These are phyloP conservation scores for Strigamia crassipes DNA, from an alignment of 2,888 invertebrate genomes.

Conservation along the genomic window DNA sequence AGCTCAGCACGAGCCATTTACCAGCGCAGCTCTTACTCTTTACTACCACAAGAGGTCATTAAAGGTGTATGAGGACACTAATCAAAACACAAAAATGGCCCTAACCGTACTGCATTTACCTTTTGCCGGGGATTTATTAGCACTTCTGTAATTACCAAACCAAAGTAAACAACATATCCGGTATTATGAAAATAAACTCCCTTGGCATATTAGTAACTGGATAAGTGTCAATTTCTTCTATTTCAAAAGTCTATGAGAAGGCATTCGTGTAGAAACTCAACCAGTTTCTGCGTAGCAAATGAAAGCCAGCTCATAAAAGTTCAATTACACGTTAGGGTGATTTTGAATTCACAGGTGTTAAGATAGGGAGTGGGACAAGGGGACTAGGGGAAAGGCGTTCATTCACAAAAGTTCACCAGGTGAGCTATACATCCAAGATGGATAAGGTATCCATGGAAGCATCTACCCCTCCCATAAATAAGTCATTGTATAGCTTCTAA, in stretches of 20 bases:
- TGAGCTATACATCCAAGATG: conserved; percentile 1
- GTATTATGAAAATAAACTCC: not conserved
- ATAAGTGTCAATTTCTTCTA: conserved; percentile 6
- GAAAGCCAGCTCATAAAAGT: conserved; percentile 15
- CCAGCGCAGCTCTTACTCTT: conserved; percentile 32
- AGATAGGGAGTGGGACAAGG: conserved; percentile 14
- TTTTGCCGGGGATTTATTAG: not conserved
- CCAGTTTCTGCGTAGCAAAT: not conserved
- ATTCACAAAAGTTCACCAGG: conserved; percentile 26
- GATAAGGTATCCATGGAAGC: conserved; percentile 21
- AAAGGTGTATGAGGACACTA: conserved; percentile 35
- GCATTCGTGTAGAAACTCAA: not conserved
- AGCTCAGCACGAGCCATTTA: conserved; percentile 37
- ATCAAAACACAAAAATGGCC: conserved; percentile 24
- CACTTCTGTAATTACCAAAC: conserved; percentile 32
- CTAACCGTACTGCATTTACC: not conserved
- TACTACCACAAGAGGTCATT: conserved; percentile 36
- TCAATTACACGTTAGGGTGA: conserved; percentile 42
- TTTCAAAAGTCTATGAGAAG: not conserved
- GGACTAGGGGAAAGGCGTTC: conserved; percentile 1
- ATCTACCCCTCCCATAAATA: conserved; percentile 25
- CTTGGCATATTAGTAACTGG: not conserved
- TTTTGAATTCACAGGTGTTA: conserved; percentile 40
- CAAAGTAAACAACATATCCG: not conserved
- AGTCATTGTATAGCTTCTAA: not conserved